Evolutionary conservation across 2,888 invertebrate genomes (phyloP).

Genomic region (Linnaemya tessellans): DNA sequence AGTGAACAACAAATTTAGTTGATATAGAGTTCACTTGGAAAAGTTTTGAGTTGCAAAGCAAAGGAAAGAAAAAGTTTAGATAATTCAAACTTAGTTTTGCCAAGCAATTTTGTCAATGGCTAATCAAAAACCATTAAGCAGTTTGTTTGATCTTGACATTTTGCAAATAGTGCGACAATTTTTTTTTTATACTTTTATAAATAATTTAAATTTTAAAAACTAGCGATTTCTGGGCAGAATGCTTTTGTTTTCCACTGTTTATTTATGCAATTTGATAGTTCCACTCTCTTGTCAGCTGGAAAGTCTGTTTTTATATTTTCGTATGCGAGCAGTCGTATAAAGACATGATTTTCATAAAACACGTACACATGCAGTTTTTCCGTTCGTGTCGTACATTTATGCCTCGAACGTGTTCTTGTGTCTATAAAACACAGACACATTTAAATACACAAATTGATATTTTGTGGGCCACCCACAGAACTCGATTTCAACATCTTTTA

Average conservation of each 20-base stretch:
- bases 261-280: constrained; percentile 23
- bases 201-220: background rate
- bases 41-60: background rate
- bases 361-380: constrained; percentile 72
- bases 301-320: constrained; percentile 24
- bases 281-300: constrained; percentile 30
- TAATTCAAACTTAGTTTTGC: background rate
- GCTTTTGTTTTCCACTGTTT: constrained; percentile 4
- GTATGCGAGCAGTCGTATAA: constrained; percentile 27
- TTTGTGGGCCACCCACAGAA: constrained; percentile 64
- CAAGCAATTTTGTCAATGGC: background rate
- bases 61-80: background rate
- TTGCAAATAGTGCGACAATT: background rate
- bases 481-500: constrained; percentile 10
- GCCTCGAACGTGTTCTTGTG: constrained; percentile 66
- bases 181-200: background rate
- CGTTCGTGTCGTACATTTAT: constrained; percentile 70
- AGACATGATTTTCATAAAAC: constrained; percentile 66
- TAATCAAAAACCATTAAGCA: background rate
- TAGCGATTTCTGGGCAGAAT: background rate
- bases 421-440: constrained; percentile 62
- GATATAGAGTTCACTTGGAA: background rate
- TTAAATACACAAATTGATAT: constrained; percentile 53
- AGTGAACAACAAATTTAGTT: constrained; percentile 7
- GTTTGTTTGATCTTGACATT: background rate